A percentile compares a stretch with the other conserved stretches of the same genome.
Evolutionary conservation across 2,888 invertebrate genomes (phyloP).

Genomic region (Apamea monoglypha): DNA sequence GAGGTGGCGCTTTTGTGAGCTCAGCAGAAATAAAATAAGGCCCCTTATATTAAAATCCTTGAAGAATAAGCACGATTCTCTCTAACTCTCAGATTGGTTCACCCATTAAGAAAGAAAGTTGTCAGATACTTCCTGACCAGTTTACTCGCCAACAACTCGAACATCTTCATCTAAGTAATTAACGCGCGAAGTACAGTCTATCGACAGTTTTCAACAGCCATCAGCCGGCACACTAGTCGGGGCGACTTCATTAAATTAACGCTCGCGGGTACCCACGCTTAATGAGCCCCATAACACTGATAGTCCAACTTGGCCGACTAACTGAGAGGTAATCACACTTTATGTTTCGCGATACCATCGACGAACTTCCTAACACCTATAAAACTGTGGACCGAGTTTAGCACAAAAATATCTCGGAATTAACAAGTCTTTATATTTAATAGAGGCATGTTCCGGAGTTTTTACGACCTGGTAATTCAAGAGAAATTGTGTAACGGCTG

Average conservation of each 20-base stretch:
- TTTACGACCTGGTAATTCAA: constrained; percentile 62
- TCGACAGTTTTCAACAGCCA: constrained; percentile 58
- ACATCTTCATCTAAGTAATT: constrained; percentile 42
- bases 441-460: constrained; percentile 58
- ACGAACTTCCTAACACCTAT: constrained; percentile 56
- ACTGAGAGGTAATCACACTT: constrained; percentile 62
- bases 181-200: constrained; percentile 46
- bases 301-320: constrained; percentile 56
- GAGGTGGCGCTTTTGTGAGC: constrained; percentile 35
- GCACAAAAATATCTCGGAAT: constrained; percentile 61
- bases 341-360: constrained; percentile 63
- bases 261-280: constrained; percentile 51
- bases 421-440: constrained; percentile 65
- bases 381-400: constrained; percentile 54
- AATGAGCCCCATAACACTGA: constrained; percentile 61
- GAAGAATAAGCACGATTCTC: background rate
- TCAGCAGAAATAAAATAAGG: constrained; percentile 27
- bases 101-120: constrained; percentile 24
- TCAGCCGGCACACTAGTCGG: constrained; percentile 49
- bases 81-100: background rate
- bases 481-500: constrained; percentile 64
- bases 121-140: constrained; percentile 14
- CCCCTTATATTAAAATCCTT: background rate
- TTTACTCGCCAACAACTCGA: constrained; percentile 23
- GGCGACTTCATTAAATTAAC: constrained; percentile 66